Base-by-base conservation (phyloP, 1,140 invertebrate genomes). In the Diabrotica undecimpunctata region DNA sequence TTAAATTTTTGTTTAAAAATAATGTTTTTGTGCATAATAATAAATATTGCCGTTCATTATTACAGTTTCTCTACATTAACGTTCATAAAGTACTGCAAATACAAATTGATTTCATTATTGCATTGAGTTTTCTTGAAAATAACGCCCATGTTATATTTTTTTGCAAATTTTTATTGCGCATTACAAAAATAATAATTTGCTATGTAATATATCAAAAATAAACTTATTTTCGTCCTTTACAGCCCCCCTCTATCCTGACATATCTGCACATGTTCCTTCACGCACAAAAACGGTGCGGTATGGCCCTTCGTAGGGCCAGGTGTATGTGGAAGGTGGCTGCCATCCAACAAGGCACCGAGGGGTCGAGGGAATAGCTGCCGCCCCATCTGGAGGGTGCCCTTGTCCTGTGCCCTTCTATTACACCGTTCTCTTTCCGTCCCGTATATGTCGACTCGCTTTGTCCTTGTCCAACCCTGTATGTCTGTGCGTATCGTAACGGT, bases 211-310 rank as follows among this genome's bases (percentile, higher is more conserved):
- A 57, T 12, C n/a, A 38, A 14, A n/a, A 14, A 25, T 11, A 5
- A 14, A 57, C 14, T 14, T 57, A 14, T 14, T 57, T 7, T 25
- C 12, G 55, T n/a, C 35, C 5, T 14, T 25, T 57, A 25, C n/a
- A 25, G 12, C 12, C 35, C 14, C n/a, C 25, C 25, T 25, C 25
- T 25, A n/a, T 12, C 35, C 12, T 12, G 61, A 57, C 69, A 69
- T 71, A 66, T 71, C 67, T 71, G 67, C 67, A 71, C 69, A 71
- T 71, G 69, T 70, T 66, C 60, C 53, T 36, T 41, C 14, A n/a
- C 13, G 14, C 12, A 7, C n/a, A 25, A 36, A 37, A 39, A 39
- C 41, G 59, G 59, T 61, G 59, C 59, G 35, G 41, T 52, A 61
- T 61, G 59, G 39, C 25, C 54, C 61, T 55, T 9, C 61, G 57